Evolutionary conservation across 1,140 invertebrate species (phyloP).

Genomic region (Hydropsyche tenuis): DNA sequence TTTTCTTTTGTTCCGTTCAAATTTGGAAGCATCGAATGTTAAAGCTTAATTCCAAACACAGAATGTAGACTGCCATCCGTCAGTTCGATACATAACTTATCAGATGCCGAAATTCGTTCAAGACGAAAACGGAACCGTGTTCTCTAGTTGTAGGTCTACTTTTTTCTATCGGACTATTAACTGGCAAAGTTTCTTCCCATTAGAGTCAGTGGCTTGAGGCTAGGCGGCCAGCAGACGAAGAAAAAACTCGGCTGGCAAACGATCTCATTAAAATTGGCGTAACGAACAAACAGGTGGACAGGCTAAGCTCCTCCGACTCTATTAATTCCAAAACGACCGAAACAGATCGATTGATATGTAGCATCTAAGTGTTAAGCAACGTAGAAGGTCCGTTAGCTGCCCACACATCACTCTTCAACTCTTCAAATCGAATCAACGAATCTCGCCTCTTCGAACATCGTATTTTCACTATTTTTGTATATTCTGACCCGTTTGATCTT

Average conservation of each 20-base stretch:
- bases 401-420: neutral
- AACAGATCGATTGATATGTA: slow-evolving; percentile 5
- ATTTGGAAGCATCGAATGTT: too few species aligned
- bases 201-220: neutral
- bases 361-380: neutral
- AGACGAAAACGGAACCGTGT: too few species aligned
- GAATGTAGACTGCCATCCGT: too few species aligned
- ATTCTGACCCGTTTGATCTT: too few species aligned
- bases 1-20: too few species aligned
- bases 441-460: too few species aligned
- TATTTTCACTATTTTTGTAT: too few species aligned
- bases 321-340: neutral
- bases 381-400: neutral
- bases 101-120: too few species aligned
- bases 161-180: neutral
- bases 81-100: too few species aligned
- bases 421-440: too few species aligned
- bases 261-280: slow-evolving; percentile 19
- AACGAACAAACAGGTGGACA: slow-evolving; percentile 14
- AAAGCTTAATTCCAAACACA: too few species aligned
- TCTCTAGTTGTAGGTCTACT: too few species aligned
- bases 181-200: neutral
- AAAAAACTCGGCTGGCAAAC: neutral
- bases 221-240: neutral
- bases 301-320: neutral